phyloP scores from a whole-genome alignment of 1,140 invertebrate species.

The Calephelis virginiensis region DNA sequence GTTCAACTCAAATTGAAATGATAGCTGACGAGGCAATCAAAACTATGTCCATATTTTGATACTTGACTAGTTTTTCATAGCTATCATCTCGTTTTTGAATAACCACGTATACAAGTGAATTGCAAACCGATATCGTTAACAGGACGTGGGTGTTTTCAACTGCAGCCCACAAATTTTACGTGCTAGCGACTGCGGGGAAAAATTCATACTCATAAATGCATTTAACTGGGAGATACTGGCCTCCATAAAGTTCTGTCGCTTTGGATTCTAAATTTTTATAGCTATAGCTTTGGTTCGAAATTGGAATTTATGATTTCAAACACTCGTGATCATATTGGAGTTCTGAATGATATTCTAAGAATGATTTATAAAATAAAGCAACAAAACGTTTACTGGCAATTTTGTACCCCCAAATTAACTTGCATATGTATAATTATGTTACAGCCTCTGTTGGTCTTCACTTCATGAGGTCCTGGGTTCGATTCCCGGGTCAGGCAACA shows the following conservation, averaged over 20 bases:
- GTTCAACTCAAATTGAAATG: no score
- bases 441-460: no score
- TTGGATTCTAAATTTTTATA: conserved; percentile 61
- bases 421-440: no score
- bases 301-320: conserved; percentile 5
- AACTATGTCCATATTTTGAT: no score
- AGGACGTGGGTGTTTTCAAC: conserved; percentile 15
- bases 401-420: no score
- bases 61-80: no score
- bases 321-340: neutral
- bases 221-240: conserved; percentile 54
- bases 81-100: neutral
- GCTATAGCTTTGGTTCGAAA: conserved; percentile 44
- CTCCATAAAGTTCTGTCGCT: conserved; percentile 59
- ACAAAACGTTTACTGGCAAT: no score
- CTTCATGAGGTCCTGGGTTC: no score
- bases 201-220: conserved; percentile 39
- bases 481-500: no score
- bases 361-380: no score
- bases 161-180: conserved; percentile 11
- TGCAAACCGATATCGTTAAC: conserved; percentile 12
- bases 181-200: conserved; percentile 17
- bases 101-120: neutral
- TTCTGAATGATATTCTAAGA: no score
- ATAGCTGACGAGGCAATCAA: no score